Evolutionary conservation across 2,113 vertebrate genomes (phyloP).

Genomic region (Pollachius pollachius): DNA sequence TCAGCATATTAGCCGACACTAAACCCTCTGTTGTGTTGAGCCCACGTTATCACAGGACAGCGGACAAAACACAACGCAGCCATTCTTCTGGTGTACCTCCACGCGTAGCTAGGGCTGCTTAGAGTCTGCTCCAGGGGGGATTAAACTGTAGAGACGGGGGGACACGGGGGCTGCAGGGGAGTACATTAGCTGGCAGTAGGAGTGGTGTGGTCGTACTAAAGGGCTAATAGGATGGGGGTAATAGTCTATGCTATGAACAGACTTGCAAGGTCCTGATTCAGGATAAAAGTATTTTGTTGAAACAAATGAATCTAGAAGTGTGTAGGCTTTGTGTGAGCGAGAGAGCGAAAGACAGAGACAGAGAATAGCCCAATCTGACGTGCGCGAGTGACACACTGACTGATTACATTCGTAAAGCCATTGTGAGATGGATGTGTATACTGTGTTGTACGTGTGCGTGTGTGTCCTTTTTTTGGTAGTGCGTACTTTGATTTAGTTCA

Average conservation of each 20-base stretch:
- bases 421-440: conserved; percentile 28
- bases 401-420: conserved; percentile 52
- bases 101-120: conserved; percentile 56
- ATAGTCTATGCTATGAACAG: too few relatives aligned
- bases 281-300: too few relatives aligned
- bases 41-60: conserved; percentile 50
- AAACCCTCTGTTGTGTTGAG: conserved; percentile 27
- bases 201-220: too few relatives aligned
- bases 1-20: too few relatives aligned
- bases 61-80: conserved; percentile 52
- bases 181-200: too few relatives aligned
- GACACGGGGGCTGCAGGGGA: conserved; percentile 5
- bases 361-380: conserved; percentile 44
- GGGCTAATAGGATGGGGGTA: too few relatives aligned
- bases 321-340: neutral
- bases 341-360: conserved; percentile 19
- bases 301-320: too few relatives aligned
- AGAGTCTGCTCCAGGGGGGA: conserved; percentile 44
- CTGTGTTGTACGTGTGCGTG: neutral
- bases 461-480: neutral
- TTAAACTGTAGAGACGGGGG: conserved; percentile 49
- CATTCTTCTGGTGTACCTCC: conserved; percentile 45
- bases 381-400: conserved; percentile 51
- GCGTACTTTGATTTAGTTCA: neutral
- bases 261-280: too few relatives aligned